Conservation (phyloP, 2,888 invertebrate genomes). For the Oscheius myriophilus region DNA sequence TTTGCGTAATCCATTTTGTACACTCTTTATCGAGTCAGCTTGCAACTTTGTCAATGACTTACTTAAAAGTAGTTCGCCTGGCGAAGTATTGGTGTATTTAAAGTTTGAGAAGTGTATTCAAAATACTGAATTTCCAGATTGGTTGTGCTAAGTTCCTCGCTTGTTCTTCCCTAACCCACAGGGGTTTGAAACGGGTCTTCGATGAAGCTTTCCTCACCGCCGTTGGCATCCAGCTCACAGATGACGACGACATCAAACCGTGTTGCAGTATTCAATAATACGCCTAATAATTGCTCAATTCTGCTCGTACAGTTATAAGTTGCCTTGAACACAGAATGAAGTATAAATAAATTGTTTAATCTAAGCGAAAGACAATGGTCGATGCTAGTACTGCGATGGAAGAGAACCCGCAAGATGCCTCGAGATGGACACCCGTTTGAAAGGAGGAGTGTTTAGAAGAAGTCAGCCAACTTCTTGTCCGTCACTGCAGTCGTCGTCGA, state of each 20-base stretch:
- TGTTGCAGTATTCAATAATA: conserved; percentile 42
- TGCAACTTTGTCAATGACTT: too few species aligned
- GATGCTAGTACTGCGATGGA: conserved; percentile 1
- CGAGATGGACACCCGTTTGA: conserved; percentile 18
- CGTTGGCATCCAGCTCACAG: conserved; percentile 47
- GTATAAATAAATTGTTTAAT: neutral
- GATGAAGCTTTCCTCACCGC: conserved; percentile 61
- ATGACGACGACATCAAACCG: conserved; percentile 37
- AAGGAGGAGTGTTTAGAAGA: neutral
- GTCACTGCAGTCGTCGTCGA: conserved; percentile 56
- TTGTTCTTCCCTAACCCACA: conserved; percentile 61
- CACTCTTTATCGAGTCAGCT: too few species aligned
- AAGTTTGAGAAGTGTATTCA: too few species aligned
- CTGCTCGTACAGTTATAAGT: too few species aligned
- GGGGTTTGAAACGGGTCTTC: conserved; percentile 63
- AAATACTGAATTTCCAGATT: conserved; percentile 41
- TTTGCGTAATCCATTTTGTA: too few species aligned
- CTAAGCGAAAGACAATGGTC: conserved; percentile 27
- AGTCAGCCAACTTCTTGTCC: conserved; percentile 1
- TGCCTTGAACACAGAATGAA: too few species aligned
- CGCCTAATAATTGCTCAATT: conserved; percentile 3
- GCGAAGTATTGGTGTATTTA: too few species aligned
- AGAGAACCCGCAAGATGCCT: conserved; percentile 24
- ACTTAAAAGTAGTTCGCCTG: too few species aligned
- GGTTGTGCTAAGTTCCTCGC: conserved; percentile 55